A percentile compares a stretch with the other conserved stretches of the same genome.
phyloP scores from a whole-genome alignment of 2,888 invertebrate genomes.

The Campoplex capitator region DNA sequence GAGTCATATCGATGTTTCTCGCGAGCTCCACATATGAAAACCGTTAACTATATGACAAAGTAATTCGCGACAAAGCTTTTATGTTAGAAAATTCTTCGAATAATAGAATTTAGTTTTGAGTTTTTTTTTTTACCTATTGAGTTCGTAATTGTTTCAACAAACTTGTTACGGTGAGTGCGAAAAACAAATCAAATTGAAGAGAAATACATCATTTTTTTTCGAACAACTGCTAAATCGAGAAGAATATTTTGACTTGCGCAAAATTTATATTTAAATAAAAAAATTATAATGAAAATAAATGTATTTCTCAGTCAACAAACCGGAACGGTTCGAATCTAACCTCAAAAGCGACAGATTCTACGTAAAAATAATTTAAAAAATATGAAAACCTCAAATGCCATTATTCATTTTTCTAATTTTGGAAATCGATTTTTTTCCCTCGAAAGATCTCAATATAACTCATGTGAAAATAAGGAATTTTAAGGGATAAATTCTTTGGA shows the following conservation, averaged over 20 bases:
- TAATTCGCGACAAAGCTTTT: not conserved
- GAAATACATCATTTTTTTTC: not conserved
- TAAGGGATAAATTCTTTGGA: not conserved
- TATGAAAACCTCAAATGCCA: not conserved
- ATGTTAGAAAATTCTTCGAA: not conserved
- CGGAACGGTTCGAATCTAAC: not conserved
- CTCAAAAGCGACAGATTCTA: not conserved
- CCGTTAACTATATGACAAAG: not conserved
- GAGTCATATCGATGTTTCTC: not conserved
- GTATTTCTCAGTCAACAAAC: not conserved
- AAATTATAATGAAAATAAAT: not conserved
- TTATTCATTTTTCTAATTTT: not conserved
- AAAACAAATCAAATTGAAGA: not conserved
- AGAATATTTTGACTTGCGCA: not conserved
- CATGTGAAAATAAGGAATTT: not conserved
- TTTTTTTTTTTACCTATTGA: not conserved
- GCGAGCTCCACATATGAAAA: no score
- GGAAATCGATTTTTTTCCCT: no score
- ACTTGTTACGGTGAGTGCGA: not conserved
- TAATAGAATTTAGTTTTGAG: not conserved
- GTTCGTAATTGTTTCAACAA: not conserved
- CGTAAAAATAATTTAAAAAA: not conserved
- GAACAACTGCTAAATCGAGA: constrained; percentile 7
- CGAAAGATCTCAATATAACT: no score
- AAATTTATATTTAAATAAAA: not conserved